Evolutionary conservation across 2,888 invertebrate species (phyloP).

Genomic region (Spisula solida): DNA sequence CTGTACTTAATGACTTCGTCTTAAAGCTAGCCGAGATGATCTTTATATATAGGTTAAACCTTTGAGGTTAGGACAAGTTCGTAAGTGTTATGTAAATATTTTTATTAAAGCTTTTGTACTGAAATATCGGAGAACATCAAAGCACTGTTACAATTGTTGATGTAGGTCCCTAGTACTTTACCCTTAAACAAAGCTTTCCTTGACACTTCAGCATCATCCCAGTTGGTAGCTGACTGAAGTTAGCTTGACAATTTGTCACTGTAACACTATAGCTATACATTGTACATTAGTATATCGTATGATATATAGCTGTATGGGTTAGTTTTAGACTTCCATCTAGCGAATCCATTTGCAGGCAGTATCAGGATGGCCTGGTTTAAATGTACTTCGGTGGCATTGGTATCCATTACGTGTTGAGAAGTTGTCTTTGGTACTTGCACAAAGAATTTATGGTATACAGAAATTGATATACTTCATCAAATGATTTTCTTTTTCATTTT

Average conservation of each 20-base stretch:
- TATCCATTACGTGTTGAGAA: too few relatives aligned
- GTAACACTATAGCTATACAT: background rate
- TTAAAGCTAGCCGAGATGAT: background rate
- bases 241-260: background rate
- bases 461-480: too few relatives aligned
- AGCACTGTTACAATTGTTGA: background rate
- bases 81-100: slow-evolving; percentile 2
- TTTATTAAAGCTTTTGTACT: background rate
- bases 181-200: background rate
- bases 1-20: background rate
- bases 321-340: background rate
- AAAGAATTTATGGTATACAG: too few relatives aligned
- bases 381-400: too few relatives aligned
- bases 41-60: background rate
- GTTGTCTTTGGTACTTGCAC: too few relatives aligned
- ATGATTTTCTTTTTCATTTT: too few relatives aligned
- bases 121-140: background rate
- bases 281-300: too few relatives aligned
- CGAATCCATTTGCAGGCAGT: background rate
- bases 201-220: background rate
- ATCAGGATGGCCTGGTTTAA: background rate
- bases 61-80: background rate
- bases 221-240: background rate
- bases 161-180: background rate
- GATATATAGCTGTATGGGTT: background rate